Base-by-base conservation (phyloP, 2,888 invertebrate genomes). In the Ormyrus pomaceus region DNA sequence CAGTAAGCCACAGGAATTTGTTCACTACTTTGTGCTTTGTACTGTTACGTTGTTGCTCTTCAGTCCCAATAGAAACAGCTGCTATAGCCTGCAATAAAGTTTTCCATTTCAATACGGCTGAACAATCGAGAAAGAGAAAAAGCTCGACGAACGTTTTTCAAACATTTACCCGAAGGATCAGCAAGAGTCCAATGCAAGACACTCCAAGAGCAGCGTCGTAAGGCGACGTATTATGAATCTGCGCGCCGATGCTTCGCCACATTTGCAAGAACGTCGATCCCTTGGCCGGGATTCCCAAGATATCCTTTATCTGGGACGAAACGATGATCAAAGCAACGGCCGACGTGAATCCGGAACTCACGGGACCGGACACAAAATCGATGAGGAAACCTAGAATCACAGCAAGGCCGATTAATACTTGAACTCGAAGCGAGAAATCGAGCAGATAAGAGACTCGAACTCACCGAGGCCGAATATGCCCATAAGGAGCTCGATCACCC, bases 291-390 rank as follows among this genome's bases (percentile, higher is more conserved):
- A 96, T 95, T 2, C 96, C 96, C 72, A 97, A 92, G 71, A 97
- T 92, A 88, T 96, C 95, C 91, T 96, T 96, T 45, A 97, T 92
- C 91, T 97, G 97, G n/a, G 97, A 96, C 0, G 96, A 95, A 59
- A 96, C 94, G 85, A 97, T 97, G 87, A 97, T 96, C 70, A 97
- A 92, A 51, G 97, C 96, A 10, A 96, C 97, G 2, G 97, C 97
- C 0, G 97, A 97, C 2, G 97, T 97, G 90, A 97, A 97, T 11
- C 96, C 97, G 0, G 96, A 96, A 2, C 96, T 95, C 0, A 97
- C 97, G 0, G 97, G 97, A 0, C 96, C 96, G 2, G 97, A 97
- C 53, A 97, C 96, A 89, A 97, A 97, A 91, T 97, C 96, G 81
- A 97, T 95, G 82, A 97, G 92, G 89, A 97, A 97, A 74, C 97